phyloP scores from a whole-genome alignment of 2,113 vertebrate genomes.

The Neomonachus schauinslandi region DNA sequence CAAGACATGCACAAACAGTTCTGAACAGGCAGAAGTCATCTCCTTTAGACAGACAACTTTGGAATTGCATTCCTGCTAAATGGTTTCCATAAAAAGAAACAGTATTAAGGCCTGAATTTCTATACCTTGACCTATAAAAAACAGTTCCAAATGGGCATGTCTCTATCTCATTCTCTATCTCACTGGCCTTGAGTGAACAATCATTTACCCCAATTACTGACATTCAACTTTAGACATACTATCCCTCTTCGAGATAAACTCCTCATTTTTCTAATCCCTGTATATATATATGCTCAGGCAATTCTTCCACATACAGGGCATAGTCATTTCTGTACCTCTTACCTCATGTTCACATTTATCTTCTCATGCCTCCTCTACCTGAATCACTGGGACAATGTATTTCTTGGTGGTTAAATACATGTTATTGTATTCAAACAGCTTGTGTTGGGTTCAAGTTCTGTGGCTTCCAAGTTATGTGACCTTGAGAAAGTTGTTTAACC shows the following conservation, averaged over 20 bases:
- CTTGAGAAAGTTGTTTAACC: not conserved
- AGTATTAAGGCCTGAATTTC: constrained; percentile 9
- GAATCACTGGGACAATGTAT: not conserved
- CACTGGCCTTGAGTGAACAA: not conserved
- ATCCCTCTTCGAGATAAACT: not conserved
- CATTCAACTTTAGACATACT: constrained; percentile 2
- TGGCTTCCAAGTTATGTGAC: not conserved
- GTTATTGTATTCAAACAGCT: not conserved
- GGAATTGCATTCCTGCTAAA: not conserved
- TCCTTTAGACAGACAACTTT: not conserved
- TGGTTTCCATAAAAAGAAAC: constrained; percentile 36
- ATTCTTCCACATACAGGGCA: not conserved
- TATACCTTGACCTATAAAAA: not conserved
- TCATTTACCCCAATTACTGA: not conserved
- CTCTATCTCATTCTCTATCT: not conserved
- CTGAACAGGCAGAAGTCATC: constrained; percentile 26
- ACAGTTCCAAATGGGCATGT: not conserved
- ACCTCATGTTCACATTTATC: constrained; percentile 9
- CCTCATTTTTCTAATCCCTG: not conserved
- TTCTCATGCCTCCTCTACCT: not conserved
- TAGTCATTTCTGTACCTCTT: constrained; percentile 10
- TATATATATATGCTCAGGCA: not conserved
- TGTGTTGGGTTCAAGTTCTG: not conserved
- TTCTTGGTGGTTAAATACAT: constrained; percentile 21
- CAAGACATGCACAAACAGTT: constrained; percentile 22